Evolutionary conservation across 2,888 invertebrate species (phyloP).

Genomic region (Laothoe populi): DNA sequence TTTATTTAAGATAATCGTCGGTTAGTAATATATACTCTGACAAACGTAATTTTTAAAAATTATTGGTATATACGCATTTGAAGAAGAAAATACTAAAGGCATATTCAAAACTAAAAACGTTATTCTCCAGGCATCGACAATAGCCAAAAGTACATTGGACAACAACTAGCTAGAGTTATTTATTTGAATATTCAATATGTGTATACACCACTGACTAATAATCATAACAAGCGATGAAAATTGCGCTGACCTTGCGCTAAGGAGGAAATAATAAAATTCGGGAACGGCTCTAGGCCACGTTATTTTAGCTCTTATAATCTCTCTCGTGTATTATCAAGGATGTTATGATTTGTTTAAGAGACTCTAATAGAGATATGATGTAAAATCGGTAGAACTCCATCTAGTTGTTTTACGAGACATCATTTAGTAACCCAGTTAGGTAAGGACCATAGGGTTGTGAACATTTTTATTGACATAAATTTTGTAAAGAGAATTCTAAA

Average conservation of each 20-base stretch:
- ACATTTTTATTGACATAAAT: too few relatives aligned
- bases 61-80: too few relatives aligned
- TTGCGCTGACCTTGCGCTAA: constrained; percentile 11
- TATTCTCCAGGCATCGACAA: background rate
- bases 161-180: background rate
- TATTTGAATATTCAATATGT: background rate
- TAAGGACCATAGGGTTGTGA: too few relatives aligned
- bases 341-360: background rate
- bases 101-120: background rate
- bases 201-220: background rate
- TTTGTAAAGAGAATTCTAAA: too few relatives aligned
- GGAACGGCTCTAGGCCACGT: background rate
- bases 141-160: background rate
- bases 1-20: too few relatives aligned
- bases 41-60: too few relatives aligned
- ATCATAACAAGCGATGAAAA: constrained; percentile 13
- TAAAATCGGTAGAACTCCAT: background rate
- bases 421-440: too few relatives aligned
- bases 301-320: constrained; percentile 18
- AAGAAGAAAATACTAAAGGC: too few relatives aligned
- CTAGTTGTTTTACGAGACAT: too few relatives aligned
- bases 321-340: background rate
- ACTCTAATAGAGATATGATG: too few relatives aligned
- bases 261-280: constrained; percentile 23
- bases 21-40: too few relatives aligned